These are phyloP conservation scores for Euspilapteryx auroguttella DNA, from an alignment of 2,888 invertebrate species.

Conservation along the genomic window DNA sequence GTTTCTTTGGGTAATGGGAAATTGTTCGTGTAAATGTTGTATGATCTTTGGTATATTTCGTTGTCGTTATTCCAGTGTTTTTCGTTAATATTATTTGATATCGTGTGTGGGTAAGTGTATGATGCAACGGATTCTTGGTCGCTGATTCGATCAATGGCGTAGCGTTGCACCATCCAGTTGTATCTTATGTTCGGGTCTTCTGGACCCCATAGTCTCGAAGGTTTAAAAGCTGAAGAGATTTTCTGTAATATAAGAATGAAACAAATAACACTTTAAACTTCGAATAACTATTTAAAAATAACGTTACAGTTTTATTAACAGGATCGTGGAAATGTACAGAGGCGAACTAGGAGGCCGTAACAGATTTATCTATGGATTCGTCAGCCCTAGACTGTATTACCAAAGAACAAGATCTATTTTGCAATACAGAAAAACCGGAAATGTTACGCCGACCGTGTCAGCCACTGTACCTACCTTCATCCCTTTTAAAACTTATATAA, in stretches of 20 bases:
- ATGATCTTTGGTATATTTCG: slow-evolving; percentile 22
- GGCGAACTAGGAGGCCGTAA: too few relatives aligned
- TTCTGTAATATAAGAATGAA: slow-evolving; percentile 42
- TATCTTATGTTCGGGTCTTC: slow-evolving; percentile 48
- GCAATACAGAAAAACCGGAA: too few relatives aligned
- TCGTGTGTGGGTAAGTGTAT: slow-evolving; percentile 26
- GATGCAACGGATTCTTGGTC: slow-evolving; percentile 25
- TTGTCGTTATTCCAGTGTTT: slow-evolving; percentile 6
- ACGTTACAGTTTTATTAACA: too few relatives aligned
- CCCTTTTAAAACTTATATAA: too few relatives aligned
- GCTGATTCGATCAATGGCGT: slow-evolving; percentile 27
- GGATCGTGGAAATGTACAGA: too few relatives aligned
- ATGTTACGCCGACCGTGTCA: too few relatives aligned
- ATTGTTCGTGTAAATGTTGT: slow-evolving; percentile 15
- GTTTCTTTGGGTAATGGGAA: neutral
- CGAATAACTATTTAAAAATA: too few relatives aligned
- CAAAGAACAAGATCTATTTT: too few relatives aligned
- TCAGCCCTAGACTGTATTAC: too few relatives aligned
- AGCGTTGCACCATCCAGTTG: slow-evolving; percentile 49
- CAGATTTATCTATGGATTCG: too few relatives aligned
- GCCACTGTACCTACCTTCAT: too few relatives aligned
- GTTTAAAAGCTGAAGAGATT: slow-evolving; percentile 40
- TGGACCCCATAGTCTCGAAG: slow-evolving; percentile 48
- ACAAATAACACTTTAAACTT: too few relatives aligned
- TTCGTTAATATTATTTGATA: slow-evolving; percentile 12